Evolutionary conservation across 1,140 invertebrate species (phyloP).

Genomic region (Penaeus chinensis): DNA sequence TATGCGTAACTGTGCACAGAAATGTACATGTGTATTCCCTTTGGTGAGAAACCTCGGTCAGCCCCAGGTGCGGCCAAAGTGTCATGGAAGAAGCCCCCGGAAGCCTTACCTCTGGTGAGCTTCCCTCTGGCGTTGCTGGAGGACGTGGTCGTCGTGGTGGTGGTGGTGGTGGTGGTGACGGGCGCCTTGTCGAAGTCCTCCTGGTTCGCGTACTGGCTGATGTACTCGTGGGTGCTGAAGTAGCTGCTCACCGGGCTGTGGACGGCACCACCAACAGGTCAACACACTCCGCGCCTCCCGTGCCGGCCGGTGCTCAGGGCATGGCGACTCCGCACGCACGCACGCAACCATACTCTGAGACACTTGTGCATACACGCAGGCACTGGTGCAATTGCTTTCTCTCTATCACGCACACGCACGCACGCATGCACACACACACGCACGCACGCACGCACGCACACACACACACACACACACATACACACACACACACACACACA

Average conservation of each 20-base stretch:
- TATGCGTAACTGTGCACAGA: neutral
- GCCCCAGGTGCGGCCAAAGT: too few species aligned
- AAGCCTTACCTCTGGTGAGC: constrained; percentile 46
- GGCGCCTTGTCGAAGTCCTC: constrained; percentile 20
- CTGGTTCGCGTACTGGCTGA: neutral
- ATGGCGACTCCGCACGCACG: constrained; percentile 4
- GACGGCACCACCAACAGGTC: constrained; percentile 17
- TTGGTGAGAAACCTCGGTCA: neutral
- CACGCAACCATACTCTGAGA: neutral
- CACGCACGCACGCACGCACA: too few species aligned
- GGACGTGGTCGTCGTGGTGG: constrained; percentile 15
- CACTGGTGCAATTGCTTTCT: neutral
- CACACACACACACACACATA: too few species aligned
- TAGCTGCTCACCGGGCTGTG: constrained; percentile 52
- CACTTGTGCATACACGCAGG: neutral
- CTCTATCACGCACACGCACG: too few species aligned
- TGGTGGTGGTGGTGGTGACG: constrained; percentile 11
- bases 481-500: too few species aligned
- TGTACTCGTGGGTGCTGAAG: constrained; percentile 35
- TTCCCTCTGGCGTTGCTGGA: constrained; percentile 48
- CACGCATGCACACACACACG: too few species aligned
- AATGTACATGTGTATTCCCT: neutral
- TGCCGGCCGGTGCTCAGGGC: neutral
- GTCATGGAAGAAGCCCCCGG: too few species aligned
- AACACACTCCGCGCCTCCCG: neutral